Percentiles rank a stretch among this genome's conserved stretches.
These are phyloP conservation scores for Falco berigora DNA, from an alignment of 2,797 vertebrate genomes.

Conservation along the genomic window DNA sequence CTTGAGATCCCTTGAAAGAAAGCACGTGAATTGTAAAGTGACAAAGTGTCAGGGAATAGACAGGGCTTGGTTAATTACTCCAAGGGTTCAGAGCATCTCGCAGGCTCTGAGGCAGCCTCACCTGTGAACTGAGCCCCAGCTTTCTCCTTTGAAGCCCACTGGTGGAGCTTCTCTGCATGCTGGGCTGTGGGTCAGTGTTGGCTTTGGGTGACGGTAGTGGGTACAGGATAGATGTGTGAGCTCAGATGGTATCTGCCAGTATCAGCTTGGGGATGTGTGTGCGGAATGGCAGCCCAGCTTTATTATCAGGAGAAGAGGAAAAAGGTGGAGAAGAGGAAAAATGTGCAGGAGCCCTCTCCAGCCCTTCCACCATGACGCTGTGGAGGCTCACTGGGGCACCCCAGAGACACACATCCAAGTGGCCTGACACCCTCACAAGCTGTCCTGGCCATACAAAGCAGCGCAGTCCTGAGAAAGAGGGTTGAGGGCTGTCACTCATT, in stretches of 20 bases:
- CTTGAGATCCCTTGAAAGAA: background rate
- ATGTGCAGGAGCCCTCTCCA: background rate
- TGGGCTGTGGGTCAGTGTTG: background rate
- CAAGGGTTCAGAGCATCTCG: background rate
- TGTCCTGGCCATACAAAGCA: background rate
- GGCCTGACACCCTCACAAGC: background rate
- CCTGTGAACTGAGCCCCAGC: background rate
- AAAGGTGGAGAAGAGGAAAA: background rate
- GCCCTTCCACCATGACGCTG: rapidly evolving
- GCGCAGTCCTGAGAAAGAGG: no score
- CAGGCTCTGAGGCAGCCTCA: background rate
- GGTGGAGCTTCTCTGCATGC: background rate
- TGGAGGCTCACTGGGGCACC: background rate
- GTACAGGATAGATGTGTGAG: background rate
- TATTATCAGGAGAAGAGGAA: background rate
- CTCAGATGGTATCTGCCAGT: background rate
- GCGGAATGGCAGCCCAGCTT: background rate
- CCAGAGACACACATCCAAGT: rapidly evolving
- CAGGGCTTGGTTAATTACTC: background rate
- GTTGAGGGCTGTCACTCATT: background rate
- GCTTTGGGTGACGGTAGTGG: background rate
- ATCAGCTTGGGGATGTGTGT: background rate
- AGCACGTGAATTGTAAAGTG: background rate
- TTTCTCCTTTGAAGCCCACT: background rate
- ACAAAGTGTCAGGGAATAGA: background rate